These are phyloP conservation scores for Heliopora coerulea DNA, from an alignment of 92 coral and sea anemone species.

Conservation along the genomic window DNA sequence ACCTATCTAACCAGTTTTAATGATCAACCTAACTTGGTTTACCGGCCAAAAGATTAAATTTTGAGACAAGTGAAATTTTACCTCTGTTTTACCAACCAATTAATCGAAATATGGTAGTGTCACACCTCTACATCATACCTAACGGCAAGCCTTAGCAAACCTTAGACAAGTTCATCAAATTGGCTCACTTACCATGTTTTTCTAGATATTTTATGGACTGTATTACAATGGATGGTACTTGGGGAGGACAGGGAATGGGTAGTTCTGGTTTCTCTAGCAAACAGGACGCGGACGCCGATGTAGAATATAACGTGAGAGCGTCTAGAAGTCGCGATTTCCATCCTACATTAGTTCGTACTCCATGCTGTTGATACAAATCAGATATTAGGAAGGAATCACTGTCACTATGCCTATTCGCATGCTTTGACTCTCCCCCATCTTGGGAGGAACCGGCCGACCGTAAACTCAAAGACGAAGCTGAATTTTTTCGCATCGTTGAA, in stretches of 20 bases:
- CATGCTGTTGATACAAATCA: background rate
- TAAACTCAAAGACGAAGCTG: slow-evolving; percentile 18
- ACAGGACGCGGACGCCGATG: slow-evolving; percentile 94
- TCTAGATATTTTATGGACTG: slow-evolving; percentile 87
- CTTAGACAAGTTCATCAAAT: too few species aligned
- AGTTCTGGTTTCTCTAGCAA: slow-evolving; percentile 74
- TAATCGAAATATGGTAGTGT: too few species aligned
- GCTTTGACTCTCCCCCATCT: slow-evolving; percentile 18
- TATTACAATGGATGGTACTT: slow-evolving; percentile 85
- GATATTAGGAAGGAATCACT: slow-evolving; percentile 38
- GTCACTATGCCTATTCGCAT: slow-evolving; percentile 36
- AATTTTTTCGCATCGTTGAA: background rate
- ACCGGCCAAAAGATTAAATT: too few species aligned
- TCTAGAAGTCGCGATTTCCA: slow-evolving; percentile 93
- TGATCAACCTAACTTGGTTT: too few species aligned
- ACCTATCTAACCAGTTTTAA: too few species aligned
- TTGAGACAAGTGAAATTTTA: too few species aligned
- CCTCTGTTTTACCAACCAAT: too few species aligned
- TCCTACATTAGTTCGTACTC: slow-evolving; percentile 3
- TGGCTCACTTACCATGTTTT: slow-evolving; percentile 84
- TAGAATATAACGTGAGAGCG: slow-evolving; percentile 83
- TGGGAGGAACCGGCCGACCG: slow-evolving; percentile 26
- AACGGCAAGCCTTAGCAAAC: too few species aligned
- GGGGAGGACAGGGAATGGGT: slow-evolving; percentile 66
- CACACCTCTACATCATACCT: too few species aligned